Evolutionary conservation across 2,888 invertebrate genomes (phyloP).

Genomic region (Acleris emargana): DNA sequence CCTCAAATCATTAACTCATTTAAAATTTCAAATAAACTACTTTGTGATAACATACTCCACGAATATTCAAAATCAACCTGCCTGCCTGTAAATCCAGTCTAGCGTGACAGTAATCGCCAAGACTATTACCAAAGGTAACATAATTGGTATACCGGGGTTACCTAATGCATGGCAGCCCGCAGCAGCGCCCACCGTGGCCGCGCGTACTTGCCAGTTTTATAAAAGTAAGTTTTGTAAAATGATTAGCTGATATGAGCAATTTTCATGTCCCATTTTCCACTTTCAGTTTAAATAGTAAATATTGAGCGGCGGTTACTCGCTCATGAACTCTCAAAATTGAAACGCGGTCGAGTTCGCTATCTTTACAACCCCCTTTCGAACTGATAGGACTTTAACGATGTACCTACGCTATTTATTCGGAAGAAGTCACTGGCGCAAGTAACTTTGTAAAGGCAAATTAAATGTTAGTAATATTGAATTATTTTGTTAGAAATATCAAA

Average conservation of each 20-base stretch:
- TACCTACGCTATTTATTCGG: slow-evolving; percentile 7
- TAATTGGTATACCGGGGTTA: slow-evolving; percentile 34
- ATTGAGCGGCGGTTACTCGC: slow-evolving; percentile 1
- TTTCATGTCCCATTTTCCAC: slow-evolving; percentile 19
- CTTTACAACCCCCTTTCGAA: slow-evolving; percentile 24
- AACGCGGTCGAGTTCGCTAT: slow-evolving; percentile 19
- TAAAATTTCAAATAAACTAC: neutral
- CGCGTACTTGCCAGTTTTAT: slow-evolving; percentile 5
- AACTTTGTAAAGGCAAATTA: neutral
- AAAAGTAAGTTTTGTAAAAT: slow-evolving; percentile 22
- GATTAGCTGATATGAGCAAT: slow-evolving; percentile 24
- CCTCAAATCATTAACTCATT: neutral
- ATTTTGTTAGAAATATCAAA: neutral
- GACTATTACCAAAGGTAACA: slow-evolving; percentile 32
- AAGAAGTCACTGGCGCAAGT: neutral
- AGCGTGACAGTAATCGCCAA: slow-evolving; percentile 37
- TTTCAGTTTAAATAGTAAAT: slow-evolving; percentile 4
- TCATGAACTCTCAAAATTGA: slow-evolving; percentile 19
- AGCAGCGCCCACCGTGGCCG: slow-evolving; percentile 1
- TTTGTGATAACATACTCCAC: slow-evolving; percentile 30
- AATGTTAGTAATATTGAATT: neutral
- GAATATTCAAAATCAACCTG: slow-evolving; percentile 27
- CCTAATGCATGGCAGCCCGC: slow-evolving; percentile 32
- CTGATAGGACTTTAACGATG: slow-evolving; percentile 22
- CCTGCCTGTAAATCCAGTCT: slow-evolving; percentile 29